Conservation (phyloP, 2,888 invertebrate species). For the Harpalus rufipes region DNA sequence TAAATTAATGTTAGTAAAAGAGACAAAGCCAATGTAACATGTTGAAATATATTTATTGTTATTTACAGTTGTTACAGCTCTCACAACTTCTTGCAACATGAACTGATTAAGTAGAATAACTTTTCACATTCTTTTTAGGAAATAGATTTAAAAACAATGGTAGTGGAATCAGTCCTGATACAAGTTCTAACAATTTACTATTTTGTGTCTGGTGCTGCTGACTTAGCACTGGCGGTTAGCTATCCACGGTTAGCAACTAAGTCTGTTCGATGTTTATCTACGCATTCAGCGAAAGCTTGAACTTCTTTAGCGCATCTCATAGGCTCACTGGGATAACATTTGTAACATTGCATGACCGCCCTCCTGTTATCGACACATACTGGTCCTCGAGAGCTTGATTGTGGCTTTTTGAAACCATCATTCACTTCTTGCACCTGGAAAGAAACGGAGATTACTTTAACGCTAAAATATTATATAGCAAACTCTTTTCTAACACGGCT, state of each 20-base stretch:
- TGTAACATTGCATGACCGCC: conserved; percentile 81
- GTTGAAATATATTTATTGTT: conserved; percentile 52
- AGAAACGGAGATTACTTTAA: not conserved
- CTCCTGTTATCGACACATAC: conserved; percentile 80
- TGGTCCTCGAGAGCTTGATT: conserved; percentile 74
- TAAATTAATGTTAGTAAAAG: not conserved
- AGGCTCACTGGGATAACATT: conserved; percentile 80
- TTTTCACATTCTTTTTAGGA: not conserved
- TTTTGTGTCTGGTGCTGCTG: conserved; percentile 25
- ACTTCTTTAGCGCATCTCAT: conserved; percentile 82
- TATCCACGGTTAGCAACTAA: conserved; percentile 73
- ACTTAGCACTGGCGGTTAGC: conserved; percentile 30
- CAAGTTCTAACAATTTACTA: conserved; percentile 61
- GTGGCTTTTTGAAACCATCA: conserved; percentile 68
- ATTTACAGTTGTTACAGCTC: conserved; percentile 59
- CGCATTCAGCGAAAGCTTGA: conserved; percentile 81
- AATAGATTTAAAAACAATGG: conserved; percentile 1
- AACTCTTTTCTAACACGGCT: too few relatives aligned
- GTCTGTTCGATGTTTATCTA: conserved; percentile 79
- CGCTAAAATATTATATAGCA: not conserved
- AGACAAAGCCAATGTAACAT: conserved; percentile 4
- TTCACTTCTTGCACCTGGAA: conserved; percentile 72
- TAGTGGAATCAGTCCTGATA: conserved; percentile 55
- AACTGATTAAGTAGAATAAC: conserved; percentile 39
- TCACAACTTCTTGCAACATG: conserved; percentile 40